Evolutionary conservation across 2,797 vertebrate species (phyloP), one percentile per base, ranked within the genome.

Genomic region (Micrastur ruficollis): DNA sequence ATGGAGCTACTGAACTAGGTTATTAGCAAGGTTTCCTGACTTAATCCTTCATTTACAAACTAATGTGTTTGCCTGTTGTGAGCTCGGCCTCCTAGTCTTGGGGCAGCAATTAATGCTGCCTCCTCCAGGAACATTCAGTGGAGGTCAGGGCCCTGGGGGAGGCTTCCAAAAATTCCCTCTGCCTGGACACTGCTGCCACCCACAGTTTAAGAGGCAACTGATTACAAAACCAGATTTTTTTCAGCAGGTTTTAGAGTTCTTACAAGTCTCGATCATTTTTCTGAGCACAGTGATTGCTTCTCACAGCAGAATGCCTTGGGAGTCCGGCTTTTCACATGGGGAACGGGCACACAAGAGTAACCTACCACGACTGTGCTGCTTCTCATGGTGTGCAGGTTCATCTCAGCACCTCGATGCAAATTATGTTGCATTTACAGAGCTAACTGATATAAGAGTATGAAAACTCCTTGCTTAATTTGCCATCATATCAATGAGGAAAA

Each of bases 31-130:
- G 52, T 89, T 95, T 94, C 83, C 92, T 71, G 63, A 81, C 61
- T 91, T 87, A 96, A 96, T 95, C 86, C 65, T 93, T 94, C 83
- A 91, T 89, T 94, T 97, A 91, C 83, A 95, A 89, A 93, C 52
- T 65, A 85, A 90, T 91, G 56, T 70, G 19, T 76, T 92, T 93
- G 59, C 38, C 67, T 76, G 11, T 87, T 92, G 74, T 85, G 86
- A 92, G 83, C n/a, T 89, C 14, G 5, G 67, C 34, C 46, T 89
- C 81, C 52, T 59, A 89, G 56, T 92, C 78, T 71, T 95, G 66
- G 86, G 56, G 40, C 83, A 94, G 76, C 44, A 95, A 93, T 94
- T 89, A 95, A 82, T 82, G 44, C 34, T 87, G 52, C 71, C 86
- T 97, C 94, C 86, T 95, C 87, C 67, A 92, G 71, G 93, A 95